Base-by-base conservation (phyloP, 2,113 vertebrate genomes). In the Laticauda colubrina region DNA sequence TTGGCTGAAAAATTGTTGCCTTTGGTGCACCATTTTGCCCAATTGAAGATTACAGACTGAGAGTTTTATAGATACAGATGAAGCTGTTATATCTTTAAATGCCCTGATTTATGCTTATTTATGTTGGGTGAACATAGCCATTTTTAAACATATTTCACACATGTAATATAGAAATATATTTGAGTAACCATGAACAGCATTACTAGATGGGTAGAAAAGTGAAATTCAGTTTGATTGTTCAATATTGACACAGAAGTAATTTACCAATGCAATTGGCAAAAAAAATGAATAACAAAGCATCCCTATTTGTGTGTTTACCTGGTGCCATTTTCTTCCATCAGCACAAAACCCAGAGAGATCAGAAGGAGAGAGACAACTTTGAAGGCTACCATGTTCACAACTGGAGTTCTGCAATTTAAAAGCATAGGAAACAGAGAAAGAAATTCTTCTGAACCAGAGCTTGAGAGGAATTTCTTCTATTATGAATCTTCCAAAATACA, bases 321-420 rank as follows among this genome's bases (percentile, higher is more conserved):
- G 0, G 92, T 93, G 51, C 86, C 0, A 7, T 89, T 94, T 18
- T 97, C 95, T 23, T 96, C 96, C 92, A 94, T 95, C 56, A 96
- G 11, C 5, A 95, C 95, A 88, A 97, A 93, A 56, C 97, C 94
- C 43, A 98, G 93, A 24, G 95, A 95, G 34, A 94, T 92, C 1
- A 97, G 24, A 26, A 98, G 94, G 94, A 97, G 94, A 43, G 94
- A 88, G n/a, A 96, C 91, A 54, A 91, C 89, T 93, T 95, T 96
- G 88, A 96, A 2, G 39, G 92, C 91, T 29, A 90, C 21, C 96
- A 95, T 97, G 64, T 91, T 93, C 94, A 34, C 5, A 51, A 14
- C 26, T 61, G 57, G 21, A 87, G 20, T 93, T 26, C 94, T 93
- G 75, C 0, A 18, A 87, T 48, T 18, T 0, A 10, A 89, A 89